These are phyloP conservation scores for Onchidella celtica DNA, from an alignment of 2,888 invertebrate genomes.

Conservation along the genomic window DNA sequence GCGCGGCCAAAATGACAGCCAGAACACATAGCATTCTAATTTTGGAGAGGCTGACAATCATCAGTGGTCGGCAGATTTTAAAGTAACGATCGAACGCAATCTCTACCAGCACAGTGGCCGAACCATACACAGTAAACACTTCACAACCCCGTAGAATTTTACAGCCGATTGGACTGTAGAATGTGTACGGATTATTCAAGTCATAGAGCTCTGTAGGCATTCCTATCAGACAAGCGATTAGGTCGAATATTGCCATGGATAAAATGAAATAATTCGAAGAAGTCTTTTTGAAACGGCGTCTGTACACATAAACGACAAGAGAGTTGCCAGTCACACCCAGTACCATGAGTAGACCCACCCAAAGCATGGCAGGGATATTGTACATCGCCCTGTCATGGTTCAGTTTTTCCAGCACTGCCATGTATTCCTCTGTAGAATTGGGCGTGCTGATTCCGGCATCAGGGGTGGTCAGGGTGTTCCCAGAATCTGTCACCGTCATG, in stretches of 20 bases:
- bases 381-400: conserved; percentile 63
- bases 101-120: conserved; percentile 68
- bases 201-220: conserved; percentile 71
- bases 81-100: conserved; percentile 73
- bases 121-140: conserved; percentile 67
- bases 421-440: conserved; percentile 27
- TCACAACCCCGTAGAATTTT: conserved; percentile 66
- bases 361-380: conserved; percentile 68
- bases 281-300: conserved; percentile 65
- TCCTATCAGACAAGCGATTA: conserved; percentile 67
- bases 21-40: conserved; percentile 65
- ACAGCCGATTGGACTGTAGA: conserved; percentile 65
- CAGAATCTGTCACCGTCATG: neutral
- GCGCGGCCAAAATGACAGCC: conserved; percentile 61
- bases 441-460: neutral
- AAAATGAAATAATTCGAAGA: conserved; percentile 73
- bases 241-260: conserved; percentile 72
- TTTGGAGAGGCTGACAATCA: conserved; percentile 62
- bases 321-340: conserved; percentile 68
- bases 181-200: conserved; percentile 67
- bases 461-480: neutral
- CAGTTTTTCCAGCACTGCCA: conserved; percentile 50
- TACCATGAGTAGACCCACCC: conserved; percentile 63
- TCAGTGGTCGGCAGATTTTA: conserved; percentile 70
- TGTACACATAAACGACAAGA: conserved; percentile 68